phyloP scores from a whole-genome alignment of 2,888 invertebrate species.

The Torymus texanus region DNA sequence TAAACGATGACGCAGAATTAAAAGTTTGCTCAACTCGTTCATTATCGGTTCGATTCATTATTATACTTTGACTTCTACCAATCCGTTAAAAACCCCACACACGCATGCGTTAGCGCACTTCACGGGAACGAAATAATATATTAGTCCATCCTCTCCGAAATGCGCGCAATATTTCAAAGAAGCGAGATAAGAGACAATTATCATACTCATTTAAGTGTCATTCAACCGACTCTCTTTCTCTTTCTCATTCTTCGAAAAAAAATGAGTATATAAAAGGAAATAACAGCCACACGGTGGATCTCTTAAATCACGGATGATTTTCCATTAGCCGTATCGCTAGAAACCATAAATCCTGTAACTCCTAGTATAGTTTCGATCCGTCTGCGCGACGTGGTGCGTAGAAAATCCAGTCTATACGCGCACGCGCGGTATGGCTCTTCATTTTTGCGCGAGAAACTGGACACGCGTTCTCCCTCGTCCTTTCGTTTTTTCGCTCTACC shows the following conservation, averaged over 20 bases:
- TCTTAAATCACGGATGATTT: conserved; percentile 41
- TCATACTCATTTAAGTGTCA: conserved; percentile 40
- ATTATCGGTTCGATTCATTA: conserved; percentile 27
- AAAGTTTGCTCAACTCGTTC: conserved; percentile 13
- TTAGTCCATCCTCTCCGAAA: conserved; percentile 10
- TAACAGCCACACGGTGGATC: not conserved
- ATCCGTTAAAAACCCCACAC: not conserved
- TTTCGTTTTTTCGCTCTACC: conserved; percentile 19
- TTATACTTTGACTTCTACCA: not conserved
- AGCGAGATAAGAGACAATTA: conserved; percentile 34
- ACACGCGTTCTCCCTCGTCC: not conserved
- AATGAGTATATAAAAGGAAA: not conserved
- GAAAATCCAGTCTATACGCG: conserved; percentile 12
- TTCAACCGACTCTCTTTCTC: conserved; percentile 13
- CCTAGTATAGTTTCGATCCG: conserved; percentile 1
- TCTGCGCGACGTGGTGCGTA: not conserved
- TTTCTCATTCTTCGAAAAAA: conserved; percentile 7
- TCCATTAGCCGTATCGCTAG: conserved; percentile 32
- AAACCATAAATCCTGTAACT: conserved; percentile 23
- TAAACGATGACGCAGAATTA: conserved; percentile 18
- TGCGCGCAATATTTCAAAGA: conserved; percentile 34
- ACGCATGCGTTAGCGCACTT: not conserved
- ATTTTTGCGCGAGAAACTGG: conserved; percentile 25
- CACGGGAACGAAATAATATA: not conserved
- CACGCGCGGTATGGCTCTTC: not conserved